These are phyloP conservation scores for Scalopus aquaticus DNA, from an alignment of 2,113 vertebrate species.

Conservation along the genomic window DNA sequence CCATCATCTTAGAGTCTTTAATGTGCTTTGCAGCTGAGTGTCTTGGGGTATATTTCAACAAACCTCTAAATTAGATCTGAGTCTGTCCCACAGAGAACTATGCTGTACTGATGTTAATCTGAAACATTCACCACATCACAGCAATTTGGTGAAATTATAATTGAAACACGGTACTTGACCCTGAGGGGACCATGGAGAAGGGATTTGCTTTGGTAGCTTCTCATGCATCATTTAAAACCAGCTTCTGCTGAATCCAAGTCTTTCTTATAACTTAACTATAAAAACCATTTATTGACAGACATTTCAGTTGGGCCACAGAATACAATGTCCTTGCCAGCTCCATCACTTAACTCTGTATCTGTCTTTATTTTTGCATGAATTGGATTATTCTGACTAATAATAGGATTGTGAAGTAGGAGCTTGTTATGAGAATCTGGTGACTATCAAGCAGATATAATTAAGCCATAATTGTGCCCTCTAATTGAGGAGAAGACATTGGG, in stretches of 20 bases:
- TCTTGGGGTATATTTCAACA: constrained; percentile 58
- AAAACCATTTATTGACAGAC: neutral
- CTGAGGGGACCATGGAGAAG: neutral
- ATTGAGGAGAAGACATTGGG: constrained; percentile 33
- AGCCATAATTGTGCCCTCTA: neutral
- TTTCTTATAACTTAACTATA: neutral
- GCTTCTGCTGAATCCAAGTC: neutral
- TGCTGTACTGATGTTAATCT: neutral
- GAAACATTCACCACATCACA: fast-evolving
- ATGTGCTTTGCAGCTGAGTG: constrained; percentile 71
- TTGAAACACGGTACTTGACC: constrained; percentile 60
- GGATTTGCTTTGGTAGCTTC: neutral
- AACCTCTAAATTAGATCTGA: neutral
- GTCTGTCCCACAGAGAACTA: neutral
- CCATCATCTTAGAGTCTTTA: constrained; percentile 69
- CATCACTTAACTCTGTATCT: neutral
- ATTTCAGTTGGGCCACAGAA: neutral
- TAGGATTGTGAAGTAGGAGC: neutral
- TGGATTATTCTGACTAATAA: constrained; percentile 60
- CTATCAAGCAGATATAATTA: constrained; percentile 19
- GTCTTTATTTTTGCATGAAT: constrained; percentile 28
- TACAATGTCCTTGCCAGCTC: neutral
- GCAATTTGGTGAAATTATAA: constrained; percentile 40
- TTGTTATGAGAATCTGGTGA: constrained; percentile 17
- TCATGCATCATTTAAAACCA: neutral